Evolutionary conservation across 1,140 invertebrate genomes (phyloP), one percentile per base, ranked within the genome.

Genomic region (Drosophila sucinea): DNA sequence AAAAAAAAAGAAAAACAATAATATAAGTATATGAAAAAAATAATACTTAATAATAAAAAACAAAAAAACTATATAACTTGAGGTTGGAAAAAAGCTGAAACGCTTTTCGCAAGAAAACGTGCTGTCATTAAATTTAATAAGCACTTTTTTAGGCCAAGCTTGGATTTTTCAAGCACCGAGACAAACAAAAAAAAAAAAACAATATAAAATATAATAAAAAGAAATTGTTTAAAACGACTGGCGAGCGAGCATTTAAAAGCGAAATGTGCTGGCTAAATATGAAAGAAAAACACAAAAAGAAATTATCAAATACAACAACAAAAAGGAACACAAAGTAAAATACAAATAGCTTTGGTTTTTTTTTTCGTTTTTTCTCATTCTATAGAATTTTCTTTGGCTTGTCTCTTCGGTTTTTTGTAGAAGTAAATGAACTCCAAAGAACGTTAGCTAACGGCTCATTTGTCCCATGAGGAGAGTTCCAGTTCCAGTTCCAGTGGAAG

Each of bases 101-200:
- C 77, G 79, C 79, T 90, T 90, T 90, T 90, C 76, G 87, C 70
- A 90, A 90, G 83, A 77, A 86, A 90, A 90, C 87, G 87, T 90
- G 87, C 87, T 84, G 87, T 90, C 87, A 90, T 90, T 90, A 90
- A 90, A 90, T 90, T 90, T 90, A 90, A 90, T 90, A 90, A 90
- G 79, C 83, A 71, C 77, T 89, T 90, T 86, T 81, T 89, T 81
- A 81, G 84, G 84, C 84, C 84, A 87, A 87, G 84, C 84, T 89
- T 78, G 84, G 77, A 77, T 87, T 82, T 85, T 86, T 71, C 33
- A 17, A 7, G 23, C 51, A 30, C 3, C 32, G 6, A 58, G n/a
- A 35, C 63, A 58, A 56, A 74, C 32, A 32, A 69, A 62, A 2
- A 30, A 58, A 63, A 4, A 66, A 35, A 55, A 58, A 73, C 4